Percentiles rank a stretch among this genome's conserved stretches.
Conservation (phyloP, 2,797 vertebrate species). For the Anas georgica region DNA sequence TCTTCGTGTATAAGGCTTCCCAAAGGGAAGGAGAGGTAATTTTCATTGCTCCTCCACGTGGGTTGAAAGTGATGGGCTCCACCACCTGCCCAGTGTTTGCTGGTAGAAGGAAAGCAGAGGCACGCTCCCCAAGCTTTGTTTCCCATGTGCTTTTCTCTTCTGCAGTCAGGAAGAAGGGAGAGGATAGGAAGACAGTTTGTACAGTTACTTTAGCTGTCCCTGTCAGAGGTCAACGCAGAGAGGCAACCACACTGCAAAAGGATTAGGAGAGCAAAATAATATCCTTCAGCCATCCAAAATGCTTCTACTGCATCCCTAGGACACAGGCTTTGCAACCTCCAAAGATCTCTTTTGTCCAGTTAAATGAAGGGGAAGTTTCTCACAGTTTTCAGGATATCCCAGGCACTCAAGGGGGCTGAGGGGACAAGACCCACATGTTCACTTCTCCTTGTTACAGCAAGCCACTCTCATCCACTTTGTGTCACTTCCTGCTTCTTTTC, state of each 20-base stretch:
- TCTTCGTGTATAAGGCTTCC: not conserved
- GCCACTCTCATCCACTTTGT: not conserved
- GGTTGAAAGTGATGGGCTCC: accelerated
- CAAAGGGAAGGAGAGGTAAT: not conserved
- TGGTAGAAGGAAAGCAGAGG: not conserved
- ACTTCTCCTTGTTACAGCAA: not conserved
- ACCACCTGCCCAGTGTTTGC: not conserved
- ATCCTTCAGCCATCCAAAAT: no score
- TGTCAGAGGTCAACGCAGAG: no score
- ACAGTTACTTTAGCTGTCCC: no score
- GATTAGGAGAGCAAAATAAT: no score
- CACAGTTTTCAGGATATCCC: not conserved
- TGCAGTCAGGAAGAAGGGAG: no score
- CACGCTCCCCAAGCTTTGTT: not conserved
- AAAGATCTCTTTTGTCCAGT: not conserved
- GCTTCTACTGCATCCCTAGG: not conserved
- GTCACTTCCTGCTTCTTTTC: not conserved
- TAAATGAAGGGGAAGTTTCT: not conserved
- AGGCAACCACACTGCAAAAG: no score
- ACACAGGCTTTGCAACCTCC: not conserved
- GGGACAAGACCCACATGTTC: not conserved
- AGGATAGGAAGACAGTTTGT: no score
- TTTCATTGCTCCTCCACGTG: not conserved
- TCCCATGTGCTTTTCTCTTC: not conserved
- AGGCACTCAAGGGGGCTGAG: accelerated